Evolutionary conservation across 2,888 invertebrate genomes (phyloP).

Genomic region (Himalopsyche kuldschensis): DNA sequence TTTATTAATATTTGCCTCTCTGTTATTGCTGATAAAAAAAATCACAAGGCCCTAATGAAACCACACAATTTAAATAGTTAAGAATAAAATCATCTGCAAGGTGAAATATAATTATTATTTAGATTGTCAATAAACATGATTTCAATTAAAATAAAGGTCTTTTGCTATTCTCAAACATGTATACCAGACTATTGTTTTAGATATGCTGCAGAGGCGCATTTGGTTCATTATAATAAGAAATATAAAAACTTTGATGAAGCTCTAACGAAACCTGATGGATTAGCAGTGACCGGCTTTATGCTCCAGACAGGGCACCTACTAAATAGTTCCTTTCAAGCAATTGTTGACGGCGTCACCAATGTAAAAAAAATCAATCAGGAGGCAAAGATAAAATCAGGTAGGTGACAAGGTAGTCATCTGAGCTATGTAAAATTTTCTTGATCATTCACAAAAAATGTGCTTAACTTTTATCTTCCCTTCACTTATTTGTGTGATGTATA

Average conservation of each 20-base stretch:
- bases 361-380: constrained; percentile 47
- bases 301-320: constrained; percentile 63
- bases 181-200: constrained; percentile 43
- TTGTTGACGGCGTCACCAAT: constrained; percentile 57
- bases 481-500: too few species aligned
- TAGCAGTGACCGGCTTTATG: constrained; percentile 72
- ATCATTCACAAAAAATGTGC: background rate
- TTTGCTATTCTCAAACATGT: background rate
- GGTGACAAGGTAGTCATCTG: too few species aligned
- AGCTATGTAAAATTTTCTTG: background rate
- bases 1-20: too few species aligned
- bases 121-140: too few species aligned
- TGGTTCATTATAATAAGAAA: constrained; percentile 76
- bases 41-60: too few species aligned
- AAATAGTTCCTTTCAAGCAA: constrained; percentile 62
- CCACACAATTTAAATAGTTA: too few species aligned
- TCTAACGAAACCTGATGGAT: constrained; percentile 67
- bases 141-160: background rate
- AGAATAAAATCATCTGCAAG: too few species aligned
- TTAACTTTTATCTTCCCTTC: background rate
- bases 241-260: constrained; percentile 67
- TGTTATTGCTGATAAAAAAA: too few species aligned
- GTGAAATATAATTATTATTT: too few species aligned
- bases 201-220: constrained; percentile 77
- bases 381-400: constrained; percentile 13